A percentile compares a stretch with the other conserved stretches of the same genome.
Conservation (phyloP, 2,797 vertebrate genomes). For the Cyclopterus lumpus region DNA sequence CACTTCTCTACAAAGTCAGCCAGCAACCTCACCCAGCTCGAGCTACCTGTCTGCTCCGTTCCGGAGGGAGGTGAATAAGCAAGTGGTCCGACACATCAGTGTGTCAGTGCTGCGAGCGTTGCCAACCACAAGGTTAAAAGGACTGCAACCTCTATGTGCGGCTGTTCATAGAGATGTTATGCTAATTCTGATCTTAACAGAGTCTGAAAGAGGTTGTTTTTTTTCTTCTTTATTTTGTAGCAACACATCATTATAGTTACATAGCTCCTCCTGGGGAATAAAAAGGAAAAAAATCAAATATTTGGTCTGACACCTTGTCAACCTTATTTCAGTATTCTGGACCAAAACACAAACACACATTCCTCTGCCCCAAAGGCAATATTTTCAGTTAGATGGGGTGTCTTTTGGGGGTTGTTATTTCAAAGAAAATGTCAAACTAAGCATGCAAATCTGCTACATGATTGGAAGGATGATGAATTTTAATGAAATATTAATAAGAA, state of each 20-base stretch:
- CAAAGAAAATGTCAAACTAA: conserved; percentile 27
- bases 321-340: conserved; percentile 50
- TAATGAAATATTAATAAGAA: conserved; percentile 35
- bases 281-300: conserved; percentile 26
- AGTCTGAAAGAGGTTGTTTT: conserved; percentile 45
- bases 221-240: conserved; percentile 38
- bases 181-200: conserved; percentile 65
- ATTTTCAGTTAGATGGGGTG: conserved; percentile 26
- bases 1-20: conserved; percentile 48
- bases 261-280: conserved; percentile 26
- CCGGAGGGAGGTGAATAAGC: conserved; percentile 63
- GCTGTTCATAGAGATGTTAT: conserved; percentile 59
- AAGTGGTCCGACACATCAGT: conserved; percentile 60
- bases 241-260: conserved; percentile 39
- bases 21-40: conserved; percentile 40
- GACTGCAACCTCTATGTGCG: conserved; percentile 53
- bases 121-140: conserved; percentile 73
- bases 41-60: conserved; percentile 65
- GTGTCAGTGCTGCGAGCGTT: conserved; percentile 65
- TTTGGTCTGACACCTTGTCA: conserved; percentile 40
- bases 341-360: conserved; percentile 37
- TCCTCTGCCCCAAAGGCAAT: conserved; percentile 25
- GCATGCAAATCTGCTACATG: conserved; percentile 36
- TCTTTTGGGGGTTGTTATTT: not conserved
- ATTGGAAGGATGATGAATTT: conserved; percentile 27